Percentiles rank a stretch among this genome's conserved stretches.
Conservation (phyloP, 2,888 invertebrate species). For the Dendrolimus pini region DNA sequence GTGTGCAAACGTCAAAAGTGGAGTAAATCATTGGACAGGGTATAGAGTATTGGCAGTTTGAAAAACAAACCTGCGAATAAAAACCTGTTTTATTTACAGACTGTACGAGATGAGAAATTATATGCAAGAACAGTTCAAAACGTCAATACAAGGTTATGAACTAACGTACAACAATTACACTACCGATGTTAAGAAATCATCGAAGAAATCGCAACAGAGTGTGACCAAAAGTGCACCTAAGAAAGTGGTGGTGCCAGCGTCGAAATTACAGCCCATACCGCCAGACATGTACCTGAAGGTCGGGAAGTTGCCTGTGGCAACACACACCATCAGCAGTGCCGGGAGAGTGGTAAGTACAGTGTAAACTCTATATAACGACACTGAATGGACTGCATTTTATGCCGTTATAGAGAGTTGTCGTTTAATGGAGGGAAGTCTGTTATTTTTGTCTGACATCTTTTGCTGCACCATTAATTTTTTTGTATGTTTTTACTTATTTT, state of each 20-base stretch:
- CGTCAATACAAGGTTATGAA: constrained; percentile 22
- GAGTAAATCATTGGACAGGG: too few relatives aligned
- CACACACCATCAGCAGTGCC: not conserved
- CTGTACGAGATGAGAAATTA: constrained; percentile 34
- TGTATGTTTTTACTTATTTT: too few relatives aligned
- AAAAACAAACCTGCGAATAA: too few relatives aligned
- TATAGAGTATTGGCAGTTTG: too few relatives aligned
- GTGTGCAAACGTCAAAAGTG: too few relatives aligned
- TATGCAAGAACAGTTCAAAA: constrained; percentile 30
- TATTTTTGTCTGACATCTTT: too few relatives aligned
- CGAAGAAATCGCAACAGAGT: not conserved
- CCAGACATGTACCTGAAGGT: constrained; percentile 46
- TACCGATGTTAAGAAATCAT: constrained; percentile 2
- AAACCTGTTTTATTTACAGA: constrained; percentile 26
- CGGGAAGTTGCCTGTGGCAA: constrained; percentile 20
- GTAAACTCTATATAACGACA: too few relatives aligned
- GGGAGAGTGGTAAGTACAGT: not conserved
- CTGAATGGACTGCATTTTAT: too few relatives aligned
- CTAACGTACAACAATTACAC: constrained; percentile 29
- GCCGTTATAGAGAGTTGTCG: too few relatives aligned
- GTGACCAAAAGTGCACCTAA: constrained; percentile 12
- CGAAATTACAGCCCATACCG: constrained; percentile 56
- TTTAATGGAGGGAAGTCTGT: too few relatives aligned
- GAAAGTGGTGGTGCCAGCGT: constrained; percentile 52
- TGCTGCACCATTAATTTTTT: too few relatives aligned